A percentile compares a stretch with the other conserved stretches of the same genome.
These are phyloP conservation scores for Stratiomys singularior DNA, from an alignment of 2,888 invertebrate species.

Conservation along the genomic window DNA sequence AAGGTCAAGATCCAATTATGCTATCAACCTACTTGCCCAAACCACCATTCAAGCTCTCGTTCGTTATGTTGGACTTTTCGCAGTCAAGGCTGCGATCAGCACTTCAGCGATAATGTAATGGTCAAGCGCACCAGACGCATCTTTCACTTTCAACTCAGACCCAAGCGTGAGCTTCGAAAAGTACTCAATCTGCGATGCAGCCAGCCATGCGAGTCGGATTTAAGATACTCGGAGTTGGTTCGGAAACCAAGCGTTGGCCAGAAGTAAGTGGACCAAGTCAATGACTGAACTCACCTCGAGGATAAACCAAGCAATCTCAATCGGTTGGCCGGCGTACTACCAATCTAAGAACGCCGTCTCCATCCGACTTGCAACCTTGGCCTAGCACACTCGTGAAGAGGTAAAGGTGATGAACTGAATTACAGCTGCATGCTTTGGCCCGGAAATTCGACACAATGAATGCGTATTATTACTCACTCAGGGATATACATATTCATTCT, in stretches of 20 bases:
- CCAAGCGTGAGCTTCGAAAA: background rate
- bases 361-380: slow-evolving; percentile 24
- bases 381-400: slow-evolving; percentile 44
- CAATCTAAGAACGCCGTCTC: background rate
- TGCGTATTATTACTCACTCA: background rate
- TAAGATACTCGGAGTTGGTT: background rate
- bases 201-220: background rate
- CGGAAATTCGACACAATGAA: slow-evolving; percentile 23
- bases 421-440: slow-evolving; percentile 34
- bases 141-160: slow-evolving; percentile 17
- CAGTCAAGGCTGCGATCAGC: slow-evolving; percentile 24
- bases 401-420: slow-evolving; percentile 47
- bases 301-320: background rate
- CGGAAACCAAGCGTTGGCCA: no score
- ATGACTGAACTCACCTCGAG: no score
- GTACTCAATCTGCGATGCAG: background rate
- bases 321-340: background rate
- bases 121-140: background rate
- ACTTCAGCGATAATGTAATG: background rate
- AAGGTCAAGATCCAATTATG: slow-evolving; percentile 43
- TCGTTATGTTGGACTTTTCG: slow-evolving; percentile 13
- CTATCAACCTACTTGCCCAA: slow-evolving; percentile 30
- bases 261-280: no score
- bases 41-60: slow-evolving; percentile 4
- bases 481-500: background rate